Evolutionary conservation across 2,113 vertebrate genomes (phyloP).

Genomic region (Fulmarus glacialis): DNA sequence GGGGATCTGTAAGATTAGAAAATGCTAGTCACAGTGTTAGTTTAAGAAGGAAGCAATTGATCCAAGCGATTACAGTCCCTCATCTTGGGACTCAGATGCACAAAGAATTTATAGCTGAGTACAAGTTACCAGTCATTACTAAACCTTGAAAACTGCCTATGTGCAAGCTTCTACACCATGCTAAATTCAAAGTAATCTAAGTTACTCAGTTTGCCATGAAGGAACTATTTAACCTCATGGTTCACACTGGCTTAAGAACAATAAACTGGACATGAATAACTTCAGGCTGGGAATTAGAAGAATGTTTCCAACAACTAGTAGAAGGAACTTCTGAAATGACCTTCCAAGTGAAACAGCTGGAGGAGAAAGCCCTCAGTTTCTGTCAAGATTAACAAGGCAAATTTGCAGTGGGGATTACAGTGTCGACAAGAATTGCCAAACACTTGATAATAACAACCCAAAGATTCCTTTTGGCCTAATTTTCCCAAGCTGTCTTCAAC

Average conservation of each 20-base stretch:
- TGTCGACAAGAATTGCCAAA: background rate
- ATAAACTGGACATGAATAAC: conserved; percentile 7
- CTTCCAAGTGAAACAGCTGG: conserved; percentile 13
- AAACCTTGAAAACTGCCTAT: background rate
- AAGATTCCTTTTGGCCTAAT: background rate
- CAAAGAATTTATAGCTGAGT: background rate
- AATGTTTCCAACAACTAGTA: conserved; percentile 15
- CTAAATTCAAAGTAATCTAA: background rate
- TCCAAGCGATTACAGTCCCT: background rate
- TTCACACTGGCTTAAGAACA: background rate
- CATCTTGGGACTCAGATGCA: background rate
- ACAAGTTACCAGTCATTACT: background rate
- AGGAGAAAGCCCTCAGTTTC: background rate
- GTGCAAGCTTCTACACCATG: background rate
- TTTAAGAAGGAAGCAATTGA: background rate
- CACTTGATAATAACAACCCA: background rate
- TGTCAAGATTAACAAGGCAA: background rate
- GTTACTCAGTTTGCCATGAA: background rate
- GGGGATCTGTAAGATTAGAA: background rate
- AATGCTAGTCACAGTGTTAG: background rate
- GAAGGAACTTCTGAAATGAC: background rate
- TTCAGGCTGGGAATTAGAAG: conserved; percentile 33
- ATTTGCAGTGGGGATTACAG: background rate
- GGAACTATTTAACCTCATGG: background rate
- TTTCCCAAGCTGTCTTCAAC: background rate